Base-by-base conservation (phyloP, 2,113 vertebrate genomes). In the Chrysochloris asiatica region DNA sequence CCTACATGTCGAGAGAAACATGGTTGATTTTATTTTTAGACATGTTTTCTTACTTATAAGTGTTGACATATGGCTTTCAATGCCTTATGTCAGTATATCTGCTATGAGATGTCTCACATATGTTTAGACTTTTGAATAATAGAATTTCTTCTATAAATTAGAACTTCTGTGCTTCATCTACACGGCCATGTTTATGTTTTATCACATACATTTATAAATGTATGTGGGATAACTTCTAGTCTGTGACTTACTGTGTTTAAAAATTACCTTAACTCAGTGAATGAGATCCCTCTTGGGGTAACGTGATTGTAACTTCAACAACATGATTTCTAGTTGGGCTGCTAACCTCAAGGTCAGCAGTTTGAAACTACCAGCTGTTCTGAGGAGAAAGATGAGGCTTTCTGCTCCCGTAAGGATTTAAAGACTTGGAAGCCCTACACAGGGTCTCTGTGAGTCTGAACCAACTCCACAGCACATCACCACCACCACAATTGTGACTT, bases 51-150 rank as follows among this genome's bases (percentile, higher is more conserved):
- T 94, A 81, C 63, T 95, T 93, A 36, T 71, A 89, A 95, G 94
- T 92, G 92, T 94, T 96, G 95, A 95, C 86, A 86, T 95, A 96
- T 76, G 89, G 93, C 72, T 96, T 86, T 95, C 88, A 94, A 41
- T 94, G 95, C 86, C 92, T 75, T 88, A 90, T 97, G 94, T 75
- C 88, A 92, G 86, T 41, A 8, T 95, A 93, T 88, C 94, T 93
- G 43, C 77, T 89, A 50, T 75, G 81, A 63, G 73, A 91, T 95
- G 69, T 77, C 77, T 95, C 92, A 84, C 93, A 89, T 94, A 81
- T 96, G 93, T 86, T 95, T 92, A 90, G 88, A 93, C 54, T 92
- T 95, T 90, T 71, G 69, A 89, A 94, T 93, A 96, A 94, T 92
- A 95, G 90, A 30, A 21, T 90, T 86, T 83, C 48, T 61, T 77